A percentile compares a stretch with the other conserved stretches of the same genome.
Conservation (phyloP, 1,140 invertebrate species). For the Dolichoris vasculosae region DNA sequence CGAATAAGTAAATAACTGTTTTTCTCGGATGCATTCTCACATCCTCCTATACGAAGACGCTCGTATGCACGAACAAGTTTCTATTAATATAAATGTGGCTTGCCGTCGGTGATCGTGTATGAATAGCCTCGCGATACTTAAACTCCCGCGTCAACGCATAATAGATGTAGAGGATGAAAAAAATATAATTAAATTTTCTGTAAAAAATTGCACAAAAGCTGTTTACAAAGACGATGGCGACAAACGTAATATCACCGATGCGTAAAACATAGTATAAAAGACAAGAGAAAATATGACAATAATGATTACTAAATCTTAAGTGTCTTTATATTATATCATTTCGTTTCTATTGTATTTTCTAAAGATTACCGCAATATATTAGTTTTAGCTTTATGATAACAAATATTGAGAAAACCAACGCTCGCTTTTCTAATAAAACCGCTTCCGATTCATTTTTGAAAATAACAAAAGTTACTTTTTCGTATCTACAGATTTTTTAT, state of each 20-base stretch:
- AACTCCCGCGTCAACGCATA: no score
- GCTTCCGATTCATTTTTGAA: no score
- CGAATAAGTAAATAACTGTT: slow-evolving; percentile 32
- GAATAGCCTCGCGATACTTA: background rate
- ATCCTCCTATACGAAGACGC: no score
- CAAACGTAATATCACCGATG: background rate
- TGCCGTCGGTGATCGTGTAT: background rate
- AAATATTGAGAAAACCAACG: no score
- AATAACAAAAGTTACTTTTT: no score
- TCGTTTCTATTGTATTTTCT: background rate
- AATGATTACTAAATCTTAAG: background rate
- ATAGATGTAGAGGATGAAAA: background rate
- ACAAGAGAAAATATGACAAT: background rate
- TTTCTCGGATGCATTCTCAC: background rate
- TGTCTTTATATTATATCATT: background rate
- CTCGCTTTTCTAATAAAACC: no score
- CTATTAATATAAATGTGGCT: slow-evolving; percentile 20
- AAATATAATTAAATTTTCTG: background rate
- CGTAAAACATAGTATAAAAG: background rate
- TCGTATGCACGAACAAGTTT: background rate
- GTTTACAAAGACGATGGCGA: background rate
- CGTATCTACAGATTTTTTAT: no score
- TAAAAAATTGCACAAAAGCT: background rate
- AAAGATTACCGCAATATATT: no score
- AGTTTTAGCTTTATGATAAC: no score